These are phyloP conservation scores for Mesembrinibis cayennensis DNA, from an alignment of 2,113 vertebrate species.

Conservation along the genomic window DNA sequence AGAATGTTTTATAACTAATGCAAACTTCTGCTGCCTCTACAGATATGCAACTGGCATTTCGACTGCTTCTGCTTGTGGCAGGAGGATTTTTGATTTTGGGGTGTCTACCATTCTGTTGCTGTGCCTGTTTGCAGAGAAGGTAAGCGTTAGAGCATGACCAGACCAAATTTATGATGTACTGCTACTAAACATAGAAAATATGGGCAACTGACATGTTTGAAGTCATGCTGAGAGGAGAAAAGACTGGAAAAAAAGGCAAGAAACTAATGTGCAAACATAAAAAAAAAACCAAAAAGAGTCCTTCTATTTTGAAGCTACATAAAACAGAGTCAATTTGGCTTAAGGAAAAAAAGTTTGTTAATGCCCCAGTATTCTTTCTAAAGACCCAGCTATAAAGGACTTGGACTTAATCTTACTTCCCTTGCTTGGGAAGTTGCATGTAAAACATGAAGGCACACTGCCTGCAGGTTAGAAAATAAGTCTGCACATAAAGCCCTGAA, in stretches of 20 bases:
- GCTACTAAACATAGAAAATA: neutral
- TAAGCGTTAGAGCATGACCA: neutral
- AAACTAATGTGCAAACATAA: neutral
- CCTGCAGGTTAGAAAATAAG: neutral
- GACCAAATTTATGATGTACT: neutral
- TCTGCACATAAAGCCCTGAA: fast-evolving
- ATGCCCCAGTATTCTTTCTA: neutral
- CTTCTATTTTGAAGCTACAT: neutral
- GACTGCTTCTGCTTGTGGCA: neutral
- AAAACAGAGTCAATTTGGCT: neutral
- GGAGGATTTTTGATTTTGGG: conserved; percentile 37
- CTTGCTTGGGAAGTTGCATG: neutral
- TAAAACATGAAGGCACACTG: fast-evolving
- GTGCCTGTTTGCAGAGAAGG: conserved; percentile 31
- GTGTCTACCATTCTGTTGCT: conserved; percentile 51
- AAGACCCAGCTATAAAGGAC: neutral
- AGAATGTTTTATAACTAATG: conserved; percentile 8
- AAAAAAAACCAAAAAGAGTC: neutral
- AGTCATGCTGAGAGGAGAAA: neutral
- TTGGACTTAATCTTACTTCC: neutral
- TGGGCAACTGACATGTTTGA: neutral
- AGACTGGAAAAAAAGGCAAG: neutral
- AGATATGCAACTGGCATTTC: conserved; percentile 55
- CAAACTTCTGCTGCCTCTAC: conserved; percentile 26
- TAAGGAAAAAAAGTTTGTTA: neutral